Percentiles rank a stretch among this genome's conserved stretches.
Conservation (phyloP, 2,797 vertebrate genomes). For the Aphelocoma californica region DNA sequence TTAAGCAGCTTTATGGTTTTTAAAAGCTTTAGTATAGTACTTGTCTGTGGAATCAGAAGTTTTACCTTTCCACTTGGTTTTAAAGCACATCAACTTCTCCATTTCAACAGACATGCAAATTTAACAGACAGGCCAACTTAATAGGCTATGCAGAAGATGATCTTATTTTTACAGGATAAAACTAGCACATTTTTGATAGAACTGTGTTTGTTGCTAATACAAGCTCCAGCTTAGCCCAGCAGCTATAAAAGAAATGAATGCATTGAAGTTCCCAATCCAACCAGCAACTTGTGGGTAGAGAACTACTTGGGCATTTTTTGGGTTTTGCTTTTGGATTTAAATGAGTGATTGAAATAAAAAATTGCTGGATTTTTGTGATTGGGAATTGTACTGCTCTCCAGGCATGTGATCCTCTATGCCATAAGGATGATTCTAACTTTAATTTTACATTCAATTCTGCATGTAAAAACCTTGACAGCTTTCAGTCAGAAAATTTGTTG, state of each 20-base stretch:
- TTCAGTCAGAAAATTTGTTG: background rate
- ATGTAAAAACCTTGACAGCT: background rate
- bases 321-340: background rate
- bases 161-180: background rate
- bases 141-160: background rate
- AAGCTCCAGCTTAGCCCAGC: background rate
- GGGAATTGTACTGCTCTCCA: background rate
- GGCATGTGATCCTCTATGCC: background rate
- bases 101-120: background rate
- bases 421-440: background rate
- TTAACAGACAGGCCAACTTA: background rate
- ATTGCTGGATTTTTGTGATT: background rate
- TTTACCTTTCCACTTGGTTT: background rate
- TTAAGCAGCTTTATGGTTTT: background rate
- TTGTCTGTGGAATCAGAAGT: background rate
- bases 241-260: background rate
- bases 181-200: background rate
- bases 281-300: background rate
- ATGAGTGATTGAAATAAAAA: background rate
- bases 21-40: background rate
- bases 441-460: background rate
- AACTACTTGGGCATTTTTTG: background rate
- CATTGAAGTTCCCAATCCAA: background rate
- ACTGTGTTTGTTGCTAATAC: background rate
- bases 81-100: background rate